phyloP scores from a whole-genome alignment of 2,113 vertebrate genomes.

The Eudyptes chrysolophus region DNA sequence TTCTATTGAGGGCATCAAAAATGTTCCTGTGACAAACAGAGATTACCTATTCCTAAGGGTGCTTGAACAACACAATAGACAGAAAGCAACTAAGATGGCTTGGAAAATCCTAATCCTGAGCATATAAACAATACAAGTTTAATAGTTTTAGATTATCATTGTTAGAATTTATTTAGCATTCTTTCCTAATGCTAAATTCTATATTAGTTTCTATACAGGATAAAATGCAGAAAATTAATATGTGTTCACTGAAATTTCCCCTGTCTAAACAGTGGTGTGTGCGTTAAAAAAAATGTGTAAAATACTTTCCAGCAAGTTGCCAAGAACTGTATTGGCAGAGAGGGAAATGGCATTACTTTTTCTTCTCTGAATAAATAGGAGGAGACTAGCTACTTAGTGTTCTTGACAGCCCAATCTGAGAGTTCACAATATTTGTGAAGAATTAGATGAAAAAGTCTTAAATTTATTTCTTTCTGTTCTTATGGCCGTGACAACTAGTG shows the following conservation, averaged over 20 bases:
- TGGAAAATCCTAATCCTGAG: background rate
- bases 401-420: background rate
- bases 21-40: background rate
- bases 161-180: background rate
- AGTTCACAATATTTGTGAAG: background rate
- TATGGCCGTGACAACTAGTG: no score
- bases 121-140: background rate
- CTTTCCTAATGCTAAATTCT: background rate
- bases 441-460: background rate
- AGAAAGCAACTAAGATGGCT: background rate
- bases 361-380: background rate
- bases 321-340: background rate
- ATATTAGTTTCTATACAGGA: background rate
- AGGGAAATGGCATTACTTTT: background rate
- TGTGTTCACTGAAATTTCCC: background rate
- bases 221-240: background rate
- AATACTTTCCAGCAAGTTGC: background rate
- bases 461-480: background rate
- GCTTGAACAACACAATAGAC: background rate
- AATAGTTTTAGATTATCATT: background rate
- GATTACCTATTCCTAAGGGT: background rate
- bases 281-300: background rate
- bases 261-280: background rate
- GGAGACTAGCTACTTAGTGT: background rate
- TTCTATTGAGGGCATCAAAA: background rate